phyloP scores from a whole-genome alignment of 2,888 invertebrate genomes.

The Ptilodon capucinus region DNA sequence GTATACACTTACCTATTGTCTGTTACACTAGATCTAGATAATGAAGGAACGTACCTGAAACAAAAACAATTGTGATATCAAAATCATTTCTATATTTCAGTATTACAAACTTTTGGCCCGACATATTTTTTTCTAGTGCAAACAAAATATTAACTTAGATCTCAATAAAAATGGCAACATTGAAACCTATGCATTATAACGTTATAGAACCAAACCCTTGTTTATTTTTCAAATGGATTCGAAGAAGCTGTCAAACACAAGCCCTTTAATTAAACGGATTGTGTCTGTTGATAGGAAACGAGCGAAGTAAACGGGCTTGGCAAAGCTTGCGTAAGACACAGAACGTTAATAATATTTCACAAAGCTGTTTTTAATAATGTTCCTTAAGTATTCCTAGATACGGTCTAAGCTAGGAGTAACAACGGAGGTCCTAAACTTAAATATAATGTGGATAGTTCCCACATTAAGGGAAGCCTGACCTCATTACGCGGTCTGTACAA shows the following conservation, averaged over 20 bases:
- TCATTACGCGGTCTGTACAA: constrained; percentile 42
- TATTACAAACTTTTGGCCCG: no score
- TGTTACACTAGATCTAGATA: neutral
- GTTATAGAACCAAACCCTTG: neutral
- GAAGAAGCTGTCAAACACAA: neutral
- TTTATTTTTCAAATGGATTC: neutral
- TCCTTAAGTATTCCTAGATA: neutral
- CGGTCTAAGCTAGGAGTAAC: constrained; percentile 14
- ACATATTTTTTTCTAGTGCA: no score
- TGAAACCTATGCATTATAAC: no score
- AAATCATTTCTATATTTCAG: no score
- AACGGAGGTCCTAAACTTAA: constrained; percentile 39
- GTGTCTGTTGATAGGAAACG: constrained; percentile 1
- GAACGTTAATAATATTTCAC: neutral
- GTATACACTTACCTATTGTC: no score
- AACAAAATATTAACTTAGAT: no score
- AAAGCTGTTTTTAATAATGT: neutral
- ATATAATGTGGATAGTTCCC: constrained; percentile 46
- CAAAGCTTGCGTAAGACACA: neutral
- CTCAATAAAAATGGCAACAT: no score
- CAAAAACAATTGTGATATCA: neutral
- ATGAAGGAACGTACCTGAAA: neutral
- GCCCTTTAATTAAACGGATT: neutral
- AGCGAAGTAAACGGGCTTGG: neutral
- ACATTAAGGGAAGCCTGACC: constrained; percentile 35